A percentile compares a stretch with the other conserved stretches of the same genome.
These are phyloP conservation scores for Melanargia galathea DNA, from an alignment of 2,888 invertebrate species.

Conservation along the genomic window DNA sequence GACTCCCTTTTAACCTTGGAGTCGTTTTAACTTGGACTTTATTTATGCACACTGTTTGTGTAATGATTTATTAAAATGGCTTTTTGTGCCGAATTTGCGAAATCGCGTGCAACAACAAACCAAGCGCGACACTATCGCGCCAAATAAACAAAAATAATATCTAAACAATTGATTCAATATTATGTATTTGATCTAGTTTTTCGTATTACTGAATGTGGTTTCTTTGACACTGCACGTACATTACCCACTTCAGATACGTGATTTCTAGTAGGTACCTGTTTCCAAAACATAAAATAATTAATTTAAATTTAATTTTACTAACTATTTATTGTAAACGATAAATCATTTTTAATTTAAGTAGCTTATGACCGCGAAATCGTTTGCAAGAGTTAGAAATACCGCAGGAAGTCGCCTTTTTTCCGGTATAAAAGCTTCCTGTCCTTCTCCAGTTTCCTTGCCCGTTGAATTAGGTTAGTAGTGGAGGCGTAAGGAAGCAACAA, in stretches of 20 bases:
- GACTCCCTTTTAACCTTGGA: conserved; percentile 17
- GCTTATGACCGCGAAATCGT: too few relatives aligned
- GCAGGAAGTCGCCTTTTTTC: too few relatives aligned
- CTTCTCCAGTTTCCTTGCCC: too few relatives aligned
- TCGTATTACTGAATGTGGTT: conserved; percentile 3
- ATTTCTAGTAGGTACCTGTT: neutral
- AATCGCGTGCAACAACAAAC: conserved; percentile 21
- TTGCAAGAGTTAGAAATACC: too few relatives aligned
- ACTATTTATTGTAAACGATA: too few relatives aligned
- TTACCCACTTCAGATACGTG: conserved; percentile 8
- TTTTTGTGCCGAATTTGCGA: conserved; percentile 22
- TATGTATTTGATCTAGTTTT: conserved; percentile 12
- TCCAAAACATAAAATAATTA: neutral
- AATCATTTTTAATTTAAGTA: too few relatives aligned
- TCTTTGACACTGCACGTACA: conserved; percentile 3
- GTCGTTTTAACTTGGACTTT: conserved; percentile 12
- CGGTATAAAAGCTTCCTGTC: too few relatives aligned
- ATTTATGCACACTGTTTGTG: conserved; percentile 18
- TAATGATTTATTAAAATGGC: conserved; percentile 16
- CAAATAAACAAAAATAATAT: conserved; percentile 11
- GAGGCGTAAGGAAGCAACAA: too few relatives aligned
- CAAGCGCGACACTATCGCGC: conserved; percentile 18
- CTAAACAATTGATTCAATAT: neutral
- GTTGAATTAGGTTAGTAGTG: too few relatives aligned
- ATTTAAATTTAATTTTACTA: too few relatives aligned